Evolutionary conservation across 2,888 invertebrate species (phyloP), one percentile per base, ranked within the genome.

Genomic region (Hetaerina titia): DNA sequence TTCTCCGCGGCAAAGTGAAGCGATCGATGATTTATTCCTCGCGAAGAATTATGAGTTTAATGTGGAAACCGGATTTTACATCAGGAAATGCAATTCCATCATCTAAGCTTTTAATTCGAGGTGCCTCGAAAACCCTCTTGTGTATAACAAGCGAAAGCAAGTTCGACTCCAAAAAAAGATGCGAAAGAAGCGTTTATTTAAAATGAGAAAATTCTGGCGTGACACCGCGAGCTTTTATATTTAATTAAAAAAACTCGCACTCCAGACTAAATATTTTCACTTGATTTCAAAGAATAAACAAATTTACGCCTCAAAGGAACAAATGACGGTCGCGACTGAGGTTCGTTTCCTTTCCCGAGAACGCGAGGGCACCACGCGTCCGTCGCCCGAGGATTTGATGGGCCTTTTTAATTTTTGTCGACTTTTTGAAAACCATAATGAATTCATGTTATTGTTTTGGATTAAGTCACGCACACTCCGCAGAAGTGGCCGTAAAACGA

Each of bases 381-480:
- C 81, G 31, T 15, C 19, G 74, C 74, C 2, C 25, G 25, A 6
- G 81, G 81, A 81, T 81, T 81, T 81, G 81, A 81, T 81, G 81
- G 31, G 31, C 81, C 25, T 13, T 81, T 81, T 81, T 81, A 81
- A 81, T 81, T 81, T 81, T 81, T 81, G 81, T 25, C 81, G 81
- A 81, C 81, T 81, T 81, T 81, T 81, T 81, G 81, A 31, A 31
- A 45, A 81, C 11, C 81, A 81, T 81, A 81, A 81, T 81, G 81
- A 31, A 81, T 81, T 81, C 81, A 81, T 81, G 81, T 31, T 81
- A 81, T 81, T 81, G 81, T 81, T 81, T 81, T 81, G 81, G 31
- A 81, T 31, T 31, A 31, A 81, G 81, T 81, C 81, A 81, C 81
- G 81, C 81, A 81, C 81, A 81, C 81, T 31, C 81, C 11, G 81